Conservation (phyloP, 2,888 invertebrate genomes). For the Meliscaeva auricollis region DNA sequence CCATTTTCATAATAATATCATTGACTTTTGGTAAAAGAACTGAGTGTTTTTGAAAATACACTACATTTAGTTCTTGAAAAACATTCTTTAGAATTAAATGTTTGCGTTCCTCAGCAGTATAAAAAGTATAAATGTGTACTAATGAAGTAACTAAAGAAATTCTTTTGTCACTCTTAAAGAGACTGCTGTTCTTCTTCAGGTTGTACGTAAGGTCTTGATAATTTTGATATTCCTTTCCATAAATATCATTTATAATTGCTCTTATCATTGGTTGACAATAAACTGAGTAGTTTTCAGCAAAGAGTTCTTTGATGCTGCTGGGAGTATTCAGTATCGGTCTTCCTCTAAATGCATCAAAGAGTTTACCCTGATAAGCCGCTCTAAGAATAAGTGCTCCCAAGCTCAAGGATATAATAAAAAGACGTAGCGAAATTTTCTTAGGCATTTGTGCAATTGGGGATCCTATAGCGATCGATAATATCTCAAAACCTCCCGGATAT, state of each 20-base stretch:
- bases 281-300: not conserved
- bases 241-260: not conserved
- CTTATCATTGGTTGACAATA: not conserved
- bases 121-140: too few relatives aligned
- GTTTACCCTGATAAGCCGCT: not conserved
- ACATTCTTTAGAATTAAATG: too few relatives aligned
- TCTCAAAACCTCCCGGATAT: not conserved
- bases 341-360: not conserved
- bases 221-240: not conserved
- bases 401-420: not conserved
- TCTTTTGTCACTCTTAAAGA: not conserved
- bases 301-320: not conserved
- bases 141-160: too few relatives aligned
- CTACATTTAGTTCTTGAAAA: not conserved
- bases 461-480: conserved; percentile 2
- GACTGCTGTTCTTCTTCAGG: too few relatives aligned
- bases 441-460: not conserved
- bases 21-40: too few relatives aligned
- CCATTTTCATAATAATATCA: too few relatives aligned
- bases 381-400: not conserved
- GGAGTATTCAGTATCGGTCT: not conserved
- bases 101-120: too few relatives aligned
- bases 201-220: too few relatives aligned
- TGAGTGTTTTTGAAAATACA: too few relatives aligned
- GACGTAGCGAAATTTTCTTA: not conserved